These are phyloP conservation scores for Megalurothrips usitatus DNA, from an alignment of 2,888 invertebrate genomes.

Conservation along the genomic window DNA sequence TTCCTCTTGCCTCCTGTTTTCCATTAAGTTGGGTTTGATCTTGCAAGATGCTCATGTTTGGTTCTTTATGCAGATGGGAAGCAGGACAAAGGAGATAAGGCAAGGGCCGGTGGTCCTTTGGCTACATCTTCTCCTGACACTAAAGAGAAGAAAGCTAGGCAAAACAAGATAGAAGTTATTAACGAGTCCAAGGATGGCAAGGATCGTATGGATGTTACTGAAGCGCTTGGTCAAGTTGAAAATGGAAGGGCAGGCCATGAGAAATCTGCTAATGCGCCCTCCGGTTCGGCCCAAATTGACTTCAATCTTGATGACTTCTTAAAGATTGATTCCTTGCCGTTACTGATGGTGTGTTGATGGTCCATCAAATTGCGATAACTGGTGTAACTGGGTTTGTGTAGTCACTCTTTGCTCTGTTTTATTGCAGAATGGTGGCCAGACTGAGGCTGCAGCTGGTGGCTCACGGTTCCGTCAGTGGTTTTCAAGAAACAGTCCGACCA, in stretches of 20 bases:
- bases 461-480: constrained; percentile 81
- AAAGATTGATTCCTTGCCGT: constrained; percentile 70
- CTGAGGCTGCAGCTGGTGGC: constrained; percentile 53
- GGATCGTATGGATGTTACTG: background rate
- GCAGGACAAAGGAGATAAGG: constrained; percentile 26
- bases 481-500: constrained; percentile 60
- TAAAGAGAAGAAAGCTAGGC: background rate
- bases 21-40: background rate
- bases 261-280: background rate
- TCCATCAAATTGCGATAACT: background rate
- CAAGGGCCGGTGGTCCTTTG: constrained; percentile 27
- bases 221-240: background rate
- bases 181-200: constrained; percentile 18
- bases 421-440: constrained; percentile 60
- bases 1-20: background rate
- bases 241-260: background rate
- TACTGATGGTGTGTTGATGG: constrained; percentile 56
- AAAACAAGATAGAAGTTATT: background rate
- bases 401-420: constrained; percentile 35
- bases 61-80: constrained; percentile 3
- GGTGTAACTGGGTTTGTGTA: background rate
- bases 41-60: background rate
- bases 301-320: constrained; percentile 84
- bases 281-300: constrained; percentile 42
- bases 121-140: constrained; percentile 27